These are phyloP conservation scores for Pangasianodon gigas DNA, from an alignment of 2,113 vertebrate species.

Conservation along the genomic window DNA sequence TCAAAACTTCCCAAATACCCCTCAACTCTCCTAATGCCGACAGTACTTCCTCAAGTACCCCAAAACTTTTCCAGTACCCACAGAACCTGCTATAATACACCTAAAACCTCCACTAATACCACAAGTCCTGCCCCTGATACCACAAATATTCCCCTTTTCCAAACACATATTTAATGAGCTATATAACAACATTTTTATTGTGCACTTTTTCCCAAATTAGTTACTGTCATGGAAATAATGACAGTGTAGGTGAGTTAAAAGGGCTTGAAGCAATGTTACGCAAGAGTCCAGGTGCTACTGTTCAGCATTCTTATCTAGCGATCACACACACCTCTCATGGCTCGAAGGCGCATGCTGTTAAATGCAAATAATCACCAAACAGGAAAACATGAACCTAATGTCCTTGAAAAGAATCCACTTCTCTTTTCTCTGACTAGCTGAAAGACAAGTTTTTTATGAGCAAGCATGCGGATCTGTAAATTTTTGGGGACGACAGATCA, in stretches of 20 bases:
- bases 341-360: conserved; percentile 30
- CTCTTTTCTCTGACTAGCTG: neutral
- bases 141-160: neutral
- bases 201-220: neutral
- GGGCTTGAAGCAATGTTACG: conserved; percentile 52
- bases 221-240: conserved; percentile 57
- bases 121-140: neutral
- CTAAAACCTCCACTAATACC: neutral
- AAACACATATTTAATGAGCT: neutral
- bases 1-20: neutral
- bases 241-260: conserved; percentile 51
- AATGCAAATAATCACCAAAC: conserved; percentile 40
- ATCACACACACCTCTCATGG: conserved; percentile 30
- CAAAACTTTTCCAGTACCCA: neutral
- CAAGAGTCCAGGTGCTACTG: conserved; percentile 64
- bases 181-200: neutral
- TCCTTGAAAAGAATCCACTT: conserved; percentile 51
- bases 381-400: conserved; percentile 50
- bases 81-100: neutral
- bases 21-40: neutral
- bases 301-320: conserved; percentile 44
- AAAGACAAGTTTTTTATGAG: conserved; percentile 2
- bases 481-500: conserved; percentile 5
- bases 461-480: conserved; percentile 16
- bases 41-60: neutral